These are phyloP conservation scores for Macquaria australasica DNA, from an alignment of 2,113 vertebrate species.

Conservation along the genomic window DNA sequence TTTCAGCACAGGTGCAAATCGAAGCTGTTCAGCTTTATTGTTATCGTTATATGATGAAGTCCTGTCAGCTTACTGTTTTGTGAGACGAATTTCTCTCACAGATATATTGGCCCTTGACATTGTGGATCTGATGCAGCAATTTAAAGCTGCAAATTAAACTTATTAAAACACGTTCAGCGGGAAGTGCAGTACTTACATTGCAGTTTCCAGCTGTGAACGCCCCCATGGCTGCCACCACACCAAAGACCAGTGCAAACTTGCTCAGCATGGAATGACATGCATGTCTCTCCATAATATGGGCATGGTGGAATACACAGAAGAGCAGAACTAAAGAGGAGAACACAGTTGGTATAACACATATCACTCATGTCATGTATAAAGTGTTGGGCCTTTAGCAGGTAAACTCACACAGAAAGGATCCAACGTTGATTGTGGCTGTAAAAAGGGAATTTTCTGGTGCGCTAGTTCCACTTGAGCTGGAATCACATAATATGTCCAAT, in stretches of 20 bases:
- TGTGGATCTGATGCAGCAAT: not conserved
- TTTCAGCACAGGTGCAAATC: constrained; percentile 17
- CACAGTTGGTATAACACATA: not conserved
- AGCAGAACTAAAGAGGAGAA: constrained; percentile 77
- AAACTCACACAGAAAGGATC: constrained; percentile 85
- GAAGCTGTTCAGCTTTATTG: constrained; percentile 14
- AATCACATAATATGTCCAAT: constrained; percentile 1
- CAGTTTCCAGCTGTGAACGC: constrained; percentile 85
- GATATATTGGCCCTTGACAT: not conserved
- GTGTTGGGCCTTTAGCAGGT: not conserved
- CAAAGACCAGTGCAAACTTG: constrained; percentile 75
- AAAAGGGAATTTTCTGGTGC: constrained; percentile 84
- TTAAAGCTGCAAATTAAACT: not conserved
- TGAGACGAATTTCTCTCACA: not conserved
- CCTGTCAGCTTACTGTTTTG: not conserved
- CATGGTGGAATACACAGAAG: constrained; percentile 84
- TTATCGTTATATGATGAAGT: not conserved
- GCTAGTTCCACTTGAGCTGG: constrained; percentile 80
- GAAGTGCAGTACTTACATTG: constrained; percentile 78
- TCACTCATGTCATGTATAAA: not conserved
- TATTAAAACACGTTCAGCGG: not conserved
- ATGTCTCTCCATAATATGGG: constrained; percentile 82
- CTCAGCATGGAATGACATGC: constrained; percentile 70
- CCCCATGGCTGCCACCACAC: constrained; percentile 74
- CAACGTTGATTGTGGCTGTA: constrained; percentile 80